Conservation (phyloP, 2,113 vertebrate genomes). For the Dermatemys mawii region DNA sequence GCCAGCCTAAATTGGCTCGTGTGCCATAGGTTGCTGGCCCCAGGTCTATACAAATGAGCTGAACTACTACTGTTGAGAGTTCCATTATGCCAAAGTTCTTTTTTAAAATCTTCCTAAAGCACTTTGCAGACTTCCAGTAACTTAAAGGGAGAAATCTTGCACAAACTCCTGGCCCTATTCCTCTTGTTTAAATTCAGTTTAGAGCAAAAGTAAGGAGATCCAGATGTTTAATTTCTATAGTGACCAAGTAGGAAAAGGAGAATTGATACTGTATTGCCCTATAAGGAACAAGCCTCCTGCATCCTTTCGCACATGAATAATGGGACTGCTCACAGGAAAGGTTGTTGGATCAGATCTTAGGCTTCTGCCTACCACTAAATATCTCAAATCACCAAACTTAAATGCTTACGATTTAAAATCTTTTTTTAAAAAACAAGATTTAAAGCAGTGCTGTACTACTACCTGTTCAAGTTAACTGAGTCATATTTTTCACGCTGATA, state of each 20-base stretch:
- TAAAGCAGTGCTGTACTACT: background rate
- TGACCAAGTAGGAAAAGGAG: background rate
- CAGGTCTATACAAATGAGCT: too few species aligned
- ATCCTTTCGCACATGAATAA: background rate
- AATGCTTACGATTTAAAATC: background rate
- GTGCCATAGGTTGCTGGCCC: too few species aligned
- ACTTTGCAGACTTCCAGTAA: too few species aligned
- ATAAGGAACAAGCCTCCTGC: background rate
- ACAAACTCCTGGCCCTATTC: background rate
- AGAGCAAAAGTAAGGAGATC: background rate
- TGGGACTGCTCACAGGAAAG: background rate
- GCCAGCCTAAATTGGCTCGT: too few species aligned
- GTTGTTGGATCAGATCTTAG: background rate
- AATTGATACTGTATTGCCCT: background rate
- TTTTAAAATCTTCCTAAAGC: too few species aligned
- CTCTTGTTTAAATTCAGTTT: background rate
- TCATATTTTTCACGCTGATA: background rate
- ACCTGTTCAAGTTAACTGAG: background rate
- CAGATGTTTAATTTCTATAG: background rate
- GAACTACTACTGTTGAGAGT: too few species aligned
- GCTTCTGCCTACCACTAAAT: background rate
- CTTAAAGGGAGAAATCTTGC: too few species aligned
- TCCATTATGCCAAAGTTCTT: too few species aligned
- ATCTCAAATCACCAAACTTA: background rate
- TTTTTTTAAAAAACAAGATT: background rate